Percentiles rank a stretch among this genome's conserved stretches.
phyloP scores from a whole-genome alignment of 2,113 vertebrate species.

The Stomatorhinus ivindoensis region DNA sequence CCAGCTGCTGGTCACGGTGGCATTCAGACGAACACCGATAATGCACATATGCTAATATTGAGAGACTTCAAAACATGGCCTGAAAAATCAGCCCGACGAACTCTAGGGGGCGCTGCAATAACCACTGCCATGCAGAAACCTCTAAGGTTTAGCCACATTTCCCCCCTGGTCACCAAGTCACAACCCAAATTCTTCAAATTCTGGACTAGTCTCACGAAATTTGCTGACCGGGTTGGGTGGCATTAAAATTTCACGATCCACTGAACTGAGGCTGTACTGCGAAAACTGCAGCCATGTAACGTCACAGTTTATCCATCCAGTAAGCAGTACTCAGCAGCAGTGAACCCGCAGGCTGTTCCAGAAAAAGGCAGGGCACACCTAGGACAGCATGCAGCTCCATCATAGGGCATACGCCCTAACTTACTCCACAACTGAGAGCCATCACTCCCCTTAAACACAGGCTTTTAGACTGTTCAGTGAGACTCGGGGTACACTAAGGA shows the following conservation, averaged over 20 bases:
- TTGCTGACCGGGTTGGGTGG: neutral
- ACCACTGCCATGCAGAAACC: neutral
- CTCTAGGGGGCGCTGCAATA: neutral
- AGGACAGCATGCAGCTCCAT: neutral
- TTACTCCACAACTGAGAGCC: neutral
- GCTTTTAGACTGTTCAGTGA: neutral
- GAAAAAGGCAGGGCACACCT: neutral
- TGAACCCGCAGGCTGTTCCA: neutral
- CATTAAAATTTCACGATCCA: neutral
- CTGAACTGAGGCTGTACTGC: neutral
- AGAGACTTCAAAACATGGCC: neutral
- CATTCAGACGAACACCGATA: neutral
- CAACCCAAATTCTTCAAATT: neutral
- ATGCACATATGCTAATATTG: neutral
- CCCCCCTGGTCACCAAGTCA: neutral
- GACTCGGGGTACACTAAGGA: neutral
- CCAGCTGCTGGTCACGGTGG: neutral
- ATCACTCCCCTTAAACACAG: neutral
- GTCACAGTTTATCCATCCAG: neutral
- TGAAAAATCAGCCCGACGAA: neutral
- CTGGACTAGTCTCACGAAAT: neutral
- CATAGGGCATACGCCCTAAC: neutral
- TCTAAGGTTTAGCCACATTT: neutral
- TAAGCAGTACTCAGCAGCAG: neutral
- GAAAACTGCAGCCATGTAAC: neutral